Evolutionary conservation across 1,140 invertebrate species (phyloP).

Genomic region (Drosophila seguyi): DNA sequence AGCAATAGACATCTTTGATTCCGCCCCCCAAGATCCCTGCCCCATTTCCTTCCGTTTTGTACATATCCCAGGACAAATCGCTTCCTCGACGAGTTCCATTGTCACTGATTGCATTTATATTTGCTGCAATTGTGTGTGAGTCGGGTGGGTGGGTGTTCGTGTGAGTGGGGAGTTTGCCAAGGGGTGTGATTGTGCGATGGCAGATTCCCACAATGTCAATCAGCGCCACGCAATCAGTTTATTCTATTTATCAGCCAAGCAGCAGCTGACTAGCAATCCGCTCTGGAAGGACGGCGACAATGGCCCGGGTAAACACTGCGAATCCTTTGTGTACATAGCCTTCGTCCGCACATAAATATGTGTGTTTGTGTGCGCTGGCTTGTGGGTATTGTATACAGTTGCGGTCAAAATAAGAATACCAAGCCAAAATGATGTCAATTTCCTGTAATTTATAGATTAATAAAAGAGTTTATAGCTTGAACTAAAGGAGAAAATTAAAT

Average conservation of each 20-base stretch:
- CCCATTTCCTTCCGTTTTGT: constrained; percentile 36
- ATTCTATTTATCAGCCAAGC: constrained; percentile 79
- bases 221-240: constrained; percentile 72
- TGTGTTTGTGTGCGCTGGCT: background rate
- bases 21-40: constrained; percentile 4
- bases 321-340: constrained; percentile 49
- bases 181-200: constrained; percentile 21
- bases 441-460: background rate
- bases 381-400: constrained; percentile 10
- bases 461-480: too few species aligned
- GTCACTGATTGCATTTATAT: constrained; percentile 70
- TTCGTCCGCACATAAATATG: constrained; percentile 13
- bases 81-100: constrained; percentile 41
- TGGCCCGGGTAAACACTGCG: constrained; percentile 32
- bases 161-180: constrained; percentile 3
- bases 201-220: constrained; percentile 71
- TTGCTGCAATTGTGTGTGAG: constrained; percentile 56
- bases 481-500: background rate
- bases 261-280: constrained; percentile 71
- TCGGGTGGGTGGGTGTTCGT: background rate
- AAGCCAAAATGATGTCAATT: background rate
- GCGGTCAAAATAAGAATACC: constrained; percentile 10
- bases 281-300: constrained; percentile 45
- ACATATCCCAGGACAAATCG: constrained; percentile 54
- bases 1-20: constrained; percentile 41